These are phyloP conservation scores for Axea sp. DNA, from an alignment of 2,888 invertebrate genomes.

Conservation along the genomic window DNA sequence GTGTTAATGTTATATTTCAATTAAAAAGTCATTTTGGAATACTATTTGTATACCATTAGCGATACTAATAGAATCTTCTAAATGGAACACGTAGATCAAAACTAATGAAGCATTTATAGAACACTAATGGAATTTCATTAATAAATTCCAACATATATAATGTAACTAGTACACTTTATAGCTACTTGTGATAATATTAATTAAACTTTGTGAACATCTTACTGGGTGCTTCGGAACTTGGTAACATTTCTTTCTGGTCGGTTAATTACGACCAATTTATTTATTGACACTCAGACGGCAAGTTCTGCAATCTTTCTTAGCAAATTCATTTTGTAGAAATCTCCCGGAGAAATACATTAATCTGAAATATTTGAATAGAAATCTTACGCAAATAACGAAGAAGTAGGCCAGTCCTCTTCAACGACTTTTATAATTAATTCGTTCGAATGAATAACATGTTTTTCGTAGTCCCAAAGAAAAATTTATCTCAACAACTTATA, in stretches of 20 bases:
- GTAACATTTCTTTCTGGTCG: conserved; percentile 32
- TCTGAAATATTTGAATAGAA: conserved; percentile 24
- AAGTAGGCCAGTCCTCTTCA: conserved; percentile 9
- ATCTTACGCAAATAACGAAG: conserved; percentile 6
- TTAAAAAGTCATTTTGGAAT: conserved; percentile 11
- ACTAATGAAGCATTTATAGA: conserved; percentile 46
- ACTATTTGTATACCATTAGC: conserved; percentile 12
- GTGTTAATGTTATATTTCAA: neutral
- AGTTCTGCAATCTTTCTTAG: conserved; percentile 23
- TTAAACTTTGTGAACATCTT: conserved; percentile 33
- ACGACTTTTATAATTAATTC: conserved; percentile 10
- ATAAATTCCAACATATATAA: conserved; percentile 37
- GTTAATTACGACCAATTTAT: conserved; percentile 45
- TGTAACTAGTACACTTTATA: conserved; percentile 28
- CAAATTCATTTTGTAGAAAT: conserved; percentile 23
- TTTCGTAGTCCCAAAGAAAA: too few relatives aligned
- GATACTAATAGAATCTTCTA: conserved; percentile 21
- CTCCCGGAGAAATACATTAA: conserved; percentile 5
- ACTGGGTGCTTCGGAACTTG: conserved; percentile 19
- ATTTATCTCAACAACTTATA: too few relatives aligned
- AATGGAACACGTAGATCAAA: conserved; percentile 27
- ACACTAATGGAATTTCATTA: conserved; percentile 45
- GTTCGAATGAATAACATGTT: conserved; percentile 13
- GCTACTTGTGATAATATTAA: conserved; percentile 49
- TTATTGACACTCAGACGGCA: conserved; percentile 33